These are phyloP conservation scores for Myotis myotis DNA, from an alignment of 2,797 vertebrate species.

Conservation along the genomic window DNA sequence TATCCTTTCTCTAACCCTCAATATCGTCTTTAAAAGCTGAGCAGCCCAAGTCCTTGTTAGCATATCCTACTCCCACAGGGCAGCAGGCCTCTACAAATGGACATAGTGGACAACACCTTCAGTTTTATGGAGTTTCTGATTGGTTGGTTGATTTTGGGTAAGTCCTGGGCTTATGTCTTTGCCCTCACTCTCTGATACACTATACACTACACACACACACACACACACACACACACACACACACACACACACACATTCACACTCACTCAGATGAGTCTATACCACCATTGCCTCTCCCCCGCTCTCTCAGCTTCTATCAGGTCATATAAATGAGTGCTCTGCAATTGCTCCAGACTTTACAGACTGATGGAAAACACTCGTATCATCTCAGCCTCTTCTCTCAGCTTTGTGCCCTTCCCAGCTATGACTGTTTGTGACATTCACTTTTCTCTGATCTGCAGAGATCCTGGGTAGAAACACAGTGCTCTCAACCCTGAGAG, in stretches of 20 bases:
- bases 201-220: neutral
- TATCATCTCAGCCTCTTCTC: neutral
- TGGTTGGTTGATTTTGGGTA: neutral
- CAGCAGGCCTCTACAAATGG: neutral
- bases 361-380: neutral
- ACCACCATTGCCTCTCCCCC: too few species aligned
- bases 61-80: neutral
- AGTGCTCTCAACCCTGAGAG: neutral
- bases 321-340: neutral
- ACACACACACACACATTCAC: neutral
- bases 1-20: neutral
- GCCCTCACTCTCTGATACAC: too few species aligned
- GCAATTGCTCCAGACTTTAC: neutral
- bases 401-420: neutral
- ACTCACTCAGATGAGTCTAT: neutral
- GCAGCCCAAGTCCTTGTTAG: neutral
- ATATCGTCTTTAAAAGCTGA: neutral
- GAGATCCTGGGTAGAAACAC: neutral
- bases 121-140: neutral
- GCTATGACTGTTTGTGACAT: neutral
- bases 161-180: neutral
- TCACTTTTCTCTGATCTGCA: conserved; percentile 10
- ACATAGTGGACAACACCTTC: neutral
- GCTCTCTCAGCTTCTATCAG: neutral
- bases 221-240: neutral